Conservation (phyloP, 2,113 vertebrate genomes). For the Merops nubicus region DNA sequence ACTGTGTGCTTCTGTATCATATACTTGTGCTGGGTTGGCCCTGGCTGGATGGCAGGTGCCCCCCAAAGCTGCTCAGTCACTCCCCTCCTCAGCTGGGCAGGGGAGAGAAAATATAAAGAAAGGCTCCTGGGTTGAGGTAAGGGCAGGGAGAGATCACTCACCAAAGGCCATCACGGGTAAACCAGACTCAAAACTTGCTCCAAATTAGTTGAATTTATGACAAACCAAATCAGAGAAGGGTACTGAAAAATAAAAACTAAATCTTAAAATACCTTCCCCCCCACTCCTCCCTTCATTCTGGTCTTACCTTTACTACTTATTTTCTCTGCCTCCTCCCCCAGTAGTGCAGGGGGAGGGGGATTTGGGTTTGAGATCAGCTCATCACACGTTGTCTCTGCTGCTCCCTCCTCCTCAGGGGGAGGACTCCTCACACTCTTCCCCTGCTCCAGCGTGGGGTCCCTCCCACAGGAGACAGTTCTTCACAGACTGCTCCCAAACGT, state of each 20-base stretch:
- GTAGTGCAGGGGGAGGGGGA: accelerated
- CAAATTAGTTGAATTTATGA: background rate
- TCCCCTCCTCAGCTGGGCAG: background rate
- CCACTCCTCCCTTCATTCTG: background rate
- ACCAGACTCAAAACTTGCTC: background rate
- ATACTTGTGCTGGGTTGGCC: background rate
- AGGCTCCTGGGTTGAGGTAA: accelerated
- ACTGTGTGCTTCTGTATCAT: background rate
- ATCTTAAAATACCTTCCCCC: background rate
- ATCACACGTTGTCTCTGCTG: background rate
- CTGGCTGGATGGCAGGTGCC: background rate
- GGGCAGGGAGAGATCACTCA: background rate
- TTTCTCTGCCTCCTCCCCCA: background rate
- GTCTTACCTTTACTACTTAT: background rate
- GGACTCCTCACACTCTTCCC: background rate
- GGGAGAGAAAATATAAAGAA: background rate
- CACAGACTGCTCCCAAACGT: background rate
- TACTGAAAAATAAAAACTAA: background rate
- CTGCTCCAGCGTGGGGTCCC: background rate
- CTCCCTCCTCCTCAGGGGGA: background rate
- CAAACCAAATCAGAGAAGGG: background rate
- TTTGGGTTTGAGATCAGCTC: background rate
- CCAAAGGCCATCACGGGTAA: background rate
- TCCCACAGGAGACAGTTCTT: background rate
- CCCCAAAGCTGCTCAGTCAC: background rate